phyloP scores from a whole-genome alignment of 2,113 vertebrate genomes.

The Apaloderma vittatum region DNA sequence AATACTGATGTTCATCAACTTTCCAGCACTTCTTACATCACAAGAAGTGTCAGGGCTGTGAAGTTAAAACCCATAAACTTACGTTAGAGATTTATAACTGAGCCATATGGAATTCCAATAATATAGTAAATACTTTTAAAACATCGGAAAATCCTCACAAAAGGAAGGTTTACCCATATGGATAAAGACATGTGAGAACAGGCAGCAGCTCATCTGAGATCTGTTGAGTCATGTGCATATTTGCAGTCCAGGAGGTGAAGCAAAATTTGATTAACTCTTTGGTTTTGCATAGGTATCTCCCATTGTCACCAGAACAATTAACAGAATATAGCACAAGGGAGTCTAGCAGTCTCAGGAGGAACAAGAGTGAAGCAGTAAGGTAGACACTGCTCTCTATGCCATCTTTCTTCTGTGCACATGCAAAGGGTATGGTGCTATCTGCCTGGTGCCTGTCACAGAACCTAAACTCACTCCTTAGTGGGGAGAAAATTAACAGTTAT shows the following conservation, averaged over 20 bases:
- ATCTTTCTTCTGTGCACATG: neutral
- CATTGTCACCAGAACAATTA: neutral
- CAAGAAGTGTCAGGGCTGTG: neutral
- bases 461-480: neutral
- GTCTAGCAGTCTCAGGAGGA: neutral
- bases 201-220: accelerated
- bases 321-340: neutral
- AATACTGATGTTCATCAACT: neutral
- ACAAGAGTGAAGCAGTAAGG: neutral
- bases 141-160: neutral
- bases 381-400: neutral
- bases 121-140: neutral
- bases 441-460: neutral
- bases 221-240: neutral
- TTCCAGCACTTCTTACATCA: neutral
- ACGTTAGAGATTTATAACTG: neutral
- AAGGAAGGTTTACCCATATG: neutral
- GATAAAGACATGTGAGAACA: neutral
- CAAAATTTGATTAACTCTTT: neutral
- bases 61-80: neutral
- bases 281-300: neutral
- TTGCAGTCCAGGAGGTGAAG: neutral
- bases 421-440: neutral
- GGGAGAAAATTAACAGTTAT: neutral
- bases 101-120: neutral